These are phyloP conservation scores for Dendrolimus pini DNA, from an alignment of 2,888 invertebrate species.

Conservation along the genomic window DNA sequence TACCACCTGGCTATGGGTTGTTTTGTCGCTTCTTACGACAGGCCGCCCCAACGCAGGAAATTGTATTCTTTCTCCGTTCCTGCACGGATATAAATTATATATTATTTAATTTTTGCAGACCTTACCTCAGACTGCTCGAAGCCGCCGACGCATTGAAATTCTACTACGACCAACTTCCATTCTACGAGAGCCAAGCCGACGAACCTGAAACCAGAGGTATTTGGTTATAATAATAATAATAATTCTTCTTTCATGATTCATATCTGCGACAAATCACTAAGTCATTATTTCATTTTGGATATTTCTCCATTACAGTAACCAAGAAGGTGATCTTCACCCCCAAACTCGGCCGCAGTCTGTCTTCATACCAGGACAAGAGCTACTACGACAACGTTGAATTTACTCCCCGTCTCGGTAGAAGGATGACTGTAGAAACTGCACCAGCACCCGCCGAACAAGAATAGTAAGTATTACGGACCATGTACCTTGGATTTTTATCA, in stretches of 20 bases:
- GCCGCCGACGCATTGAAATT: slow-evolving; percentile 55
- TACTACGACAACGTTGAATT: slow-evolving; percentile 44
- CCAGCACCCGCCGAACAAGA: slow-evolving; percentile 46
- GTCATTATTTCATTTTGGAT: too few relatives aligned
- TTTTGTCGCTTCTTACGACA: too few relatives aligned
- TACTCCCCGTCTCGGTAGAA: slow-evolving; percentile 52
- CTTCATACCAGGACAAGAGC: slow-evolving; percentile 24
- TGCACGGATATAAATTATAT: too few relatives aligned
- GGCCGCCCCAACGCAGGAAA: too few relatives aligned
- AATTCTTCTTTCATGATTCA: too few relatives aligned
- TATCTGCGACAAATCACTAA: too few relatives aligned
- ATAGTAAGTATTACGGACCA: slow-evolving; percentile 26
- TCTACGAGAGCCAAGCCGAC: slow-evolving; percentile 37
- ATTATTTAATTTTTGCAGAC: slow-evolving; percentile 24
- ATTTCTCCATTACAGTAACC: slow-evolving; percentile 25
- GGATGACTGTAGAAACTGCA: slow-evolving; percentile 29
- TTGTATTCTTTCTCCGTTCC: too few relatives aligned
- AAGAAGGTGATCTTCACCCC: slow-evolving; percentile 63
- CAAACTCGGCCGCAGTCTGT: slow-evolving; percentile 43
- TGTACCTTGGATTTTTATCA: neutral
- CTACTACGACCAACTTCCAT: slow-evolving; percentile 56
- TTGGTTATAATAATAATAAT: too few relatives aligned
- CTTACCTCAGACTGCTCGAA: slow-evolving; percentile 44
- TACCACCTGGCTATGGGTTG: too few relatives aligned
- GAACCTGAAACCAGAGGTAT: slow-evolving; percentile 41